These are phyloP conservation scores for Antechinus stuartii DNA, from an alignment of 2,113 vertebrate species.

Conservation along the genomic window DNA sequence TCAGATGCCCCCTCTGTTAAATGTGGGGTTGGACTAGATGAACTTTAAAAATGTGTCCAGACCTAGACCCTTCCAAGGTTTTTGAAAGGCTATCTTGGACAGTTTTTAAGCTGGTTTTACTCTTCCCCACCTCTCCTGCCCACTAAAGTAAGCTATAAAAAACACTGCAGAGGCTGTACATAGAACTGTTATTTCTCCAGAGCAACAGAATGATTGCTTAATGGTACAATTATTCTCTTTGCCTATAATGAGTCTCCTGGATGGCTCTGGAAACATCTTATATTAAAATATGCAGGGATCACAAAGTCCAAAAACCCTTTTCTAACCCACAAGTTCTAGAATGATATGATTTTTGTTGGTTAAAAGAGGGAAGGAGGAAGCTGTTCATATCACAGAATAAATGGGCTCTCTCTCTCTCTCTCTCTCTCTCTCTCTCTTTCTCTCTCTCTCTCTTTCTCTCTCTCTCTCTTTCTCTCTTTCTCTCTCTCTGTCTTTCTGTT, in stretches of 20 bases:
- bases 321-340: not conserved
- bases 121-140: not conserved
- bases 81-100: not conserved
- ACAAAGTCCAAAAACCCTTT: not conserved
- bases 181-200: not conserved
- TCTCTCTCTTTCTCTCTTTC: not conserved
- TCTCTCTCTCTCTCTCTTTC: not conserved
- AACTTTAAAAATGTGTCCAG: not conserved
- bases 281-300: conserved; percentile 23
- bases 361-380: not conserved
- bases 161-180: not conserved
- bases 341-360: not conserved
- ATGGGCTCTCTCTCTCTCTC: not conserved
- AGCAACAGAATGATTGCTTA: not conserved
- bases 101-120: not conserved
- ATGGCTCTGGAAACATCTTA: conserved; percentile 23
- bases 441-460: too few relatives aligned
- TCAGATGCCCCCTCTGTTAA: conserved; percentile 36
- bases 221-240: conserved; percentile 1
- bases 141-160: conserved; percentile 39
- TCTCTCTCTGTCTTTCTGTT: not conserved
- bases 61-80: not conserved
- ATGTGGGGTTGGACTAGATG: not conserved
- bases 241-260: conserved; percentile 33
- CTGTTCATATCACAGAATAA: conserved; percentile 42